A percentile compares a stretch with the other conserved stretches of the same genome.
These are phyloP conservation scores for Caligus rogercresseyi DNA, from an alignment of 1,140 invertebrate species.

Conservation along the genomic window DNA sequence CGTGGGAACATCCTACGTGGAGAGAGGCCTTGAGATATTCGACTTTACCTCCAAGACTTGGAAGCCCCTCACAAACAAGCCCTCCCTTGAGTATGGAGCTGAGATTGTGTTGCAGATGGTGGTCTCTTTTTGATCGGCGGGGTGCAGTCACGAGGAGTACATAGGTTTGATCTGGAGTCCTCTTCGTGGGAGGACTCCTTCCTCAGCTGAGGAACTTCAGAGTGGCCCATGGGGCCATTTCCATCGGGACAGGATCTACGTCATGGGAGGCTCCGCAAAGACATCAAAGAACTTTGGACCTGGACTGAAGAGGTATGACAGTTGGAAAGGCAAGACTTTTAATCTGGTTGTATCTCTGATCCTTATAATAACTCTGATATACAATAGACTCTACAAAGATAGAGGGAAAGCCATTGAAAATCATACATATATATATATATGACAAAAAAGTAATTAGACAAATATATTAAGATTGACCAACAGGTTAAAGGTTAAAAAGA, in stretches of 20 bases:
- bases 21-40: constrained; percentile 1
- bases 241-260: neutral
- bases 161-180: neutral
- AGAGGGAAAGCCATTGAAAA: too few relatives aligned
- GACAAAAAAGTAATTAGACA: too few relatives aligned
- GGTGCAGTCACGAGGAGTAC: neutral
- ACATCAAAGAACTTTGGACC: neutral
- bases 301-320: too few relatives aligned
- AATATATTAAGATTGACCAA: too few relatives aligned
- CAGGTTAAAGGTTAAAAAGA: too few relatives aligned
- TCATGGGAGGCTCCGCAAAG: constrained; percentile 8
- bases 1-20: neutral
- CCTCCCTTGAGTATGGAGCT: neutral
- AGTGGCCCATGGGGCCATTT: constrained; percentile 2
- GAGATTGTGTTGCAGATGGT: constrained; percentile 1
- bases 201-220: neutral
- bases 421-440: too few relatives aligned
- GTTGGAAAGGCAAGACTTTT: too few relatives aligned
- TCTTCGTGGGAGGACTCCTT: neutral
- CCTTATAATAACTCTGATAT: too few relatives aligned
- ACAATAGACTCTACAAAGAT: too few relatives aligned
- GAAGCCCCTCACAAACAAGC: neutral
- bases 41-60: constrained; percentile 5
- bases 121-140: neutral
- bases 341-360: too few relatives aligned